Conservation (phyloP, 2,888 invertebrate species). For the Nematopogon swammerdamellus region DNA sequence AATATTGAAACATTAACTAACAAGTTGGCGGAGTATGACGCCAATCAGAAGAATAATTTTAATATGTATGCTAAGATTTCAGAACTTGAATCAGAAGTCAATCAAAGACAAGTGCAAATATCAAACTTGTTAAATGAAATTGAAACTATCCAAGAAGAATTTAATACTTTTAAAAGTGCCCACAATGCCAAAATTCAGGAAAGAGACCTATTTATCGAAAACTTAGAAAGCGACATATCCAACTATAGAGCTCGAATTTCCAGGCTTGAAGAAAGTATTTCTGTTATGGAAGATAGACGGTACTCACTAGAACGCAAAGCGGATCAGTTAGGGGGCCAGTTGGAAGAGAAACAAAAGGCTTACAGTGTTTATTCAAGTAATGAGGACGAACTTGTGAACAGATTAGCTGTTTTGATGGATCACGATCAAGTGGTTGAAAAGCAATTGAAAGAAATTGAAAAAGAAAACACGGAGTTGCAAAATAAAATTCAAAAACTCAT, state of each 20-base stretch:
- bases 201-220: conserved; percentile 70
- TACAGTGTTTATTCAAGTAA: conserved; percentile 58
- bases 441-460: conserved; percentile 56
- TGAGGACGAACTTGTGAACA: conserved; percentile 61
- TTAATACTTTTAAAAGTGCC: conserved; percentile 39
- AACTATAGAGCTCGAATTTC: conserved; percentile 62
- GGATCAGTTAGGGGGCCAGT: conserved; percentile 57
- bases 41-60: conserved; percentile 36
- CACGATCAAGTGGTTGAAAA: conserved; percentile 63
- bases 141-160: conserved; percentile 29
- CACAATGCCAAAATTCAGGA: conserved; percentile 71
- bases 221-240: conserved; percentile 62
- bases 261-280: conserved; percentile 64
- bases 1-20: conserved; percentile 35
- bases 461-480: conserved; percentile 53
- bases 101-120: conserved; percentile 34
- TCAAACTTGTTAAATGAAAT: conserved; percentile 28
- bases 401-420: conserved; percentile 58
- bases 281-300: conserved; percentile 58
- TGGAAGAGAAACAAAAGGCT: conserved; percentile 57
- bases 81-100: conserved; percentile 32
- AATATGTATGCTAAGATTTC: conserved; percentile 37
- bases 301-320: conserved; percentile 59
- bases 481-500: conserved; percentile 49
- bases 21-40: conserved; percentile 37